Evolutionary conservation across 1,140 invertebrate species (phyloP), one percentile per base, ranked within the genome.

Genomic region (Monomorium pharaonis): DNA sequence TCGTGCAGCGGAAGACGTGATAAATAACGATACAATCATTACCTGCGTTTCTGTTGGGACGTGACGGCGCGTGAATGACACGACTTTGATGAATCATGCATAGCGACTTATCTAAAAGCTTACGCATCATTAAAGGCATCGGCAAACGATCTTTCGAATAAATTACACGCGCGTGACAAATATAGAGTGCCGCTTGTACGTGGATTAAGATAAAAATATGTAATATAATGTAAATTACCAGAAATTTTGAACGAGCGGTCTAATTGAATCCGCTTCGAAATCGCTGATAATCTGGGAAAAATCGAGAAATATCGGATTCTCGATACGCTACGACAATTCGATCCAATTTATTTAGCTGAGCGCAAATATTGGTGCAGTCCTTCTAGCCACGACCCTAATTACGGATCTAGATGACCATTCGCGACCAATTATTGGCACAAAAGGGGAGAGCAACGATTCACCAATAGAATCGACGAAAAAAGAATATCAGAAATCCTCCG

Each of bases 11-110:
- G n/a, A 81, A 86, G 75, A 62, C 58, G 77, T 88, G 86, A 89
- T 89, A 89, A 88, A 89, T 88, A 86, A 89, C 60, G 75, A 75
- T 81, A 69, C 86, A 88, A 88, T 89, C 88, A 88, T 88, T 89
- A 83, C 83, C 54, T 83, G 69, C 83, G 84, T 86, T 89, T 86
- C 69, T 65, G 33, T 51, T 47, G 72, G 44, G 9, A 72, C 78
- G 78, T 83, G 78, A 83, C 37, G 67, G 67, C 78, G 51, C 78
- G 67, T 67, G 67, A 72, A 47, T 37, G 51, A 72, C 37, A n/a
- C 67, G 65, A 58, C 51, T 83, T 83, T 72, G 78, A 83, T 72
- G 67, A 83, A 83, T 83, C 78, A 72, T 58, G 78, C 30, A 44
- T 47, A 27, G 65, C 37, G 67, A 83, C 65, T 72, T 83, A 72